A percentile compares a stretch with the other conserved stretches of the same genome.
Conservation (phyloP, 2,113 vertebrate genomes). For the Mugil cephalus region DNA sequence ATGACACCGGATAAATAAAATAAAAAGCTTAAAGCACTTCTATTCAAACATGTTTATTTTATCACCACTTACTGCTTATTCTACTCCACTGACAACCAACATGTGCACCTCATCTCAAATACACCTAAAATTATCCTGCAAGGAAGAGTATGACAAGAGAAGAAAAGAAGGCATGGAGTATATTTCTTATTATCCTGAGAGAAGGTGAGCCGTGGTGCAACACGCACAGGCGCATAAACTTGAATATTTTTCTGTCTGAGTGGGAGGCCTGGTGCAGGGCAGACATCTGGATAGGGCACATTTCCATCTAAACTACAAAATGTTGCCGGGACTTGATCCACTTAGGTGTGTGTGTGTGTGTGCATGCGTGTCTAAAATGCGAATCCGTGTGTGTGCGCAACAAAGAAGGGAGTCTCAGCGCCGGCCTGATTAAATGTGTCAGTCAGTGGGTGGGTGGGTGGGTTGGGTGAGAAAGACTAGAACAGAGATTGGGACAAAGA, state of each 20-base stretch:
- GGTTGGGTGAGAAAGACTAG: conserved; percentile 21
- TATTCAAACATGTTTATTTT: no score
- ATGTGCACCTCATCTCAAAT: no score
- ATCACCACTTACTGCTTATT: no score
- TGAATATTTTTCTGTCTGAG: conserved; percentile 39
- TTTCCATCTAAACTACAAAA: conserved; percentile 68
- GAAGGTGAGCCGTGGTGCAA: conserved; percentile 3
- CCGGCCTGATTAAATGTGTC: conserved; percentile 69
- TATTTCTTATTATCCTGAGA: no score
- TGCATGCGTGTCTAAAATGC: not conserved
- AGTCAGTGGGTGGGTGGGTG: conserved; percentile 52
- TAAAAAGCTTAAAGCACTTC: no score
- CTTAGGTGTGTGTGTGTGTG: conserved; percentile 12
- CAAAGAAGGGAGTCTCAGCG: conserved; percentile 30
- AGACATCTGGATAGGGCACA: conserved; percentile 54
- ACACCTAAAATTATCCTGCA: no score
- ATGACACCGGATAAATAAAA: no score
- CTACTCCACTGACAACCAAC: no score
- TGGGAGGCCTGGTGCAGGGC: conserved; percentile 19
- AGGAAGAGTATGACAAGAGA: no score
- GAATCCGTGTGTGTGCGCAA: conserved; percentile 14
- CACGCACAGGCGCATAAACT: conserved; percentile 4
- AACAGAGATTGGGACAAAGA: conserved; percentile 9
- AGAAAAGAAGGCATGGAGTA: no score
- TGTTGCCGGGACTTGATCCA: conserved; percentile 35